Evolutionary conservation across 2,888 invertebrate species (phyloP).

Genomic region (Chalcosyrphus nemorum): DNA sequence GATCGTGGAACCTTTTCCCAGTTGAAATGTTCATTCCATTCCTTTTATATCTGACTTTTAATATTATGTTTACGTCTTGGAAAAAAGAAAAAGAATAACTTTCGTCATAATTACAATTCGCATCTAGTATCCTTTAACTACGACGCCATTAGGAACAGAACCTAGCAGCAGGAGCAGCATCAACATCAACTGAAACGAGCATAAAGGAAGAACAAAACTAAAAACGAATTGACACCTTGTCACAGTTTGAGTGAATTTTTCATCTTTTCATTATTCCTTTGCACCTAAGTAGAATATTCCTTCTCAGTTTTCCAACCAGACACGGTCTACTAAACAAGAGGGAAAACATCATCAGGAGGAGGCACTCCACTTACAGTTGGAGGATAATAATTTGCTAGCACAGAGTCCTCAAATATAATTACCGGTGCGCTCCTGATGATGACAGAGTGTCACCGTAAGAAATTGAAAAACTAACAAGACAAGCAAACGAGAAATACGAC

Average conservation of each 20-base stretch:
- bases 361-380: background rate
- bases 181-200: background rate
- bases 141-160: constrained; percentile 24
- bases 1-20: constrained; percentile 22
- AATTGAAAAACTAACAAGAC: background rate
- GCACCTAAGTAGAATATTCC: background rate
- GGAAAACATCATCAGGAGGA: constrained; percentile 29
- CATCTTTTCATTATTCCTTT: background rate
- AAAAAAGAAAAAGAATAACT: background rate
- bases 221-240: constrained; percentile 37
- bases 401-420: constrained; percentile 41
- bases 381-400: constrained; percentile 43
- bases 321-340: constrained; percentile 37
- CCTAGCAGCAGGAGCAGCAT: no score
- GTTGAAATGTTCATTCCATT: background rate
- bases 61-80: background rate
- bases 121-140: background rate
- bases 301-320: constrained; percentile 3
- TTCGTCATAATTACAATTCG: constrained; percentile 36
- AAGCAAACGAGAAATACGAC: background rate
- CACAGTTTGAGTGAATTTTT: background rate
- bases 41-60: background rate
- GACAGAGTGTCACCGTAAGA: constrained; percentile 19
- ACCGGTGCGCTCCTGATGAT: constrained; percentile 39
- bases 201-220: constrained; percentile 14